phyloP scores from a whole-genome alignment of 1,140 invertebrate species.

The Chrysomallon squamiferum region DNA sequence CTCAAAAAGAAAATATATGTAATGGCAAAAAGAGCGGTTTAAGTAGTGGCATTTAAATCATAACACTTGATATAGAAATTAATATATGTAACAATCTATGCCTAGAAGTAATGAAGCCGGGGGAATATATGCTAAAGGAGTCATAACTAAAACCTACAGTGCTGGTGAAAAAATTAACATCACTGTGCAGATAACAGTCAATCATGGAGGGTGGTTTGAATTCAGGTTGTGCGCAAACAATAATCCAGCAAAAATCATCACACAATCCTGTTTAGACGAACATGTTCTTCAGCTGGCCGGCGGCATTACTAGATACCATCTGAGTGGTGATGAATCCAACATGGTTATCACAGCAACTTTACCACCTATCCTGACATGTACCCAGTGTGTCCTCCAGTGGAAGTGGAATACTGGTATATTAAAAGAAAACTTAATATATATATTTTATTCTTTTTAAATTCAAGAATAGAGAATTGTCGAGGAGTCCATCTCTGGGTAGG shows the following conservation, averaged over 20 bases:
- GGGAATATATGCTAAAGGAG: conserved; percentile 58
- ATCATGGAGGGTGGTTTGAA: conserved; percentile 49
- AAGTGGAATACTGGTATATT: conserved; percentile 81
- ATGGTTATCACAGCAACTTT: conserved; percentile 57
- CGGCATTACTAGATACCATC: conserved; percentile 19
- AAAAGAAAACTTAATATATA: too few species aligned
- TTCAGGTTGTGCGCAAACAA: conserved; percentile 62
- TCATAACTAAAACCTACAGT: conserved; percentile 51
- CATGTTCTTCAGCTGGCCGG: conserved; percentile 13
- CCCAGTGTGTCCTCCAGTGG: conserved; percentile 90
- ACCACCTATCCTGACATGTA: conserved; percentile 81
- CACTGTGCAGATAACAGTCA: conserved; percentile 40
- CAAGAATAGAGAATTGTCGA: too few species aligned
- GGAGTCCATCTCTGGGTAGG: too few species aligned
- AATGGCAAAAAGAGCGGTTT: too few species aligned
- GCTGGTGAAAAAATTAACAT: conserved; percentile 16
- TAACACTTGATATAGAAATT: too few species aligned
- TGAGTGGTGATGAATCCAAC: background rate
- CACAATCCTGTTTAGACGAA: conserved; percentile 41
- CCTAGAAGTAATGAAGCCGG: conserved; percentile 57
- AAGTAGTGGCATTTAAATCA: too few species aligned
- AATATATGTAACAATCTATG: too few species aligned
- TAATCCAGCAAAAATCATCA: conserved; percentile 62
- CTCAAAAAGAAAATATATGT: too few species aligned
- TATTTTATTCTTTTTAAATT: too few species aligned